Evolutionary conservation across 2,797 vertebrate genomes (phyloP).

Genomic region (Emys orbicularis): DNA sequence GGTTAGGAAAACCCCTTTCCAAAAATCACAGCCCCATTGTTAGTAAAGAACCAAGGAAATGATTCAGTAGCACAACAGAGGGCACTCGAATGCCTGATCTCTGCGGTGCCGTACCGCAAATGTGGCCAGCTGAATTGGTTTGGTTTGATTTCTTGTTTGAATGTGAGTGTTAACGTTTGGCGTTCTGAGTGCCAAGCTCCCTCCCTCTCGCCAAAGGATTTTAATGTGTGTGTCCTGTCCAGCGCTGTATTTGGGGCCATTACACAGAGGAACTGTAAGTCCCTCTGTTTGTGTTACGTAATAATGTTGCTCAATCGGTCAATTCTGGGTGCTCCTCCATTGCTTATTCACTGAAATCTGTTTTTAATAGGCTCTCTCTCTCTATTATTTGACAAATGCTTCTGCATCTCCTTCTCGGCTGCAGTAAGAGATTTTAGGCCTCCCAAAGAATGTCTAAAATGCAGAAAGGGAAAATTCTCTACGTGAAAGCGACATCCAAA

Average conservation of each 20-base stretch:
- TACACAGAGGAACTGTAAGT: not conserved
- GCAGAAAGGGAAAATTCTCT: conserved; percentile 42
- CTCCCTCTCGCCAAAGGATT: not conserved
- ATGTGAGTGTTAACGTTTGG: not conserved
- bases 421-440: conserved; percentile 54
- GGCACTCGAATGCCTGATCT: not conserved
- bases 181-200: not conserved
- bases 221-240: fast-evolving
- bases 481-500: not conserved
- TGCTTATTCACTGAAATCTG: conserved; percentile 28
- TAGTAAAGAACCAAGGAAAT: not conserved
- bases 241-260: fast-evolving
- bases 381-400: conserved; percentile 5
- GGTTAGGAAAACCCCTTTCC: not conserved
- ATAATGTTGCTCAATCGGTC: fast-evolving
- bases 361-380: conserved; percentile 16
- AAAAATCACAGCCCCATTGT: not conserved
- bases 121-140: not conserved
- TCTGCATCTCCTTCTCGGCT: conserved; percentile 18
- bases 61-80: not conserved
- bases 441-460: conserved; percentile 41
- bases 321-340: not conserved
- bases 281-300: fast-evolving
- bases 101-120: not conserved
- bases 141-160: not conserved